Conservation (phyloP, 2,113 vertebrate genomes). For the Ploceus nigricollis region DNA sequence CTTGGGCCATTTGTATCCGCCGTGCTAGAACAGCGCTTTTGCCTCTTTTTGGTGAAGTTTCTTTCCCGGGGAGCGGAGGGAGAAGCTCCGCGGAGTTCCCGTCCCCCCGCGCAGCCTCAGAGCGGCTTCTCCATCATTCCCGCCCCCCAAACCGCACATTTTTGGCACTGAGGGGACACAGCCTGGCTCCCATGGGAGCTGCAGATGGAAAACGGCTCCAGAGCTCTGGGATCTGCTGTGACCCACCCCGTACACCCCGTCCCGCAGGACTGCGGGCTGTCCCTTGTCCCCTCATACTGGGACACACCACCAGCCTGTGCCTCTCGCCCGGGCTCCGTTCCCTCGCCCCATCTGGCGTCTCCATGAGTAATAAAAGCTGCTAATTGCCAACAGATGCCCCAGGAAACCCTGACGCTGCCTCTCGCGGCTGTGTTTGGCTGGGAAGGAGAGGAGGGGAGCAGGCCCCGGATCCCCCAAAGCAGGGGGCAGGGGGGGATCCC, state of each 20-base stretch:
- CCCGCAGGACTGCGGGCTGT: neutral
- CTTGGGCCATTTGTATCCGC: neutral
- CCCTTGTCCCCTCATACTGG: accelerated
- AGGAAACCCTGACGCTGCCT: conserved; percentile 44
- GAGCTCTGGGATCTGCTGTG: neutral
- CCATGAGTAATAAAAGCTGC: conserved; percentile 65
- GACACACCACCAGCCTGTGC: neutral
- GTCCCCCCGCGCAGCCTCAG: neutral
- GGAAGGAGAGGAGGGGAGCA: neutral
- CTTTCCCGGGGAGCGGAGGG: neutral
- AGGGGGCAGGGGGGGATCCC: neutral
- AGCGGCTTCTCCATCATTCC: neutral
- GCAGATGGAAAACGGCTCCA: neutral
- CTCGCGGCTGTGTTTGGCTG: neutral
- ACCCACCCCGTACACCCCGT: accelerated
- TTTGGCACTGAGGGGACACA: neutral
- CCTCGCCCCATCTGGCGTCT: conserved; percentile 68
- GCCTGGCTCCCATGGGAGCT: neutral
- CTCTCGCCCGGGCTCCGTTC: conserved; percentile 39
- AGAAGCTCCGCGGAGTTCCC: neutral
- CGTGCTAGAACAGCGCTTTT: neutral
- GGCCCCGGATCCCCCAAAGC: neutral
- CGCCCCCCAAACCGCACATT: neutral
- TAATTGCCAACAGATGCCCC: conserved; percentile 78
- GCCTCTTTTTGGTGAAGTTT: neutral